phyloP scores from a whole-genome alignment of 2,888 invertebrate species.

The Hoplodrina ambigua region DNA sequence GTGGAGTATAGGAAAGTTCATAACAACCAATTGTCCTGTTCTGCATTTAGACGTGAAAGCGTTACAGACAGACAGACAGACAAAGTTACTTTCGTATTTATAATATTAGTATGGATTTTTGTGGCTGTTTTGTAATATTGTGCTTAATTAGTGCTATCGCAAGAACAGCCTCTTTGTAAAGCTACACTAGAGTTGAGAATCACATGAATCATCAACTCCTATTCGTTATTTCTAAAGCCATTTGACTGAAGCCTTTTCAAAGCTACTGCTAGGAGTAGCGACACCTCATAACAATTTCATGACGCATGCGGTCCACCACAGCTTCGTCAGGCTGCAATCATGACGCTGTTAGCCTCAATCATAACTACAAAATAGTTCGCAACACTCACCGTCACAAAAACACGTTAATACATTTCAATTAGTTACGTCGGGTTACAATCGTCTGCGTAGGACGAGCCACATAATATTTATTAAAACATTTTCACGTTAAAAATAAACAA shows the following conservation, averaged over 20 bases:
- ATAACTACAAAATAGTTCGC: conserved; percentile 1
- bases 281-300: neutral
- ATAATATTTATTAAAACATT: conserved; percentile 18
- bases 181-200: neutral
- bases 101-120: too few species aligned
- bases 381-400: conserved; percentile 6
- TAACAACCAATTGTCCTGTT: neutral
- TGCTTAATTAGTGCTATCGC: too few species aligned
- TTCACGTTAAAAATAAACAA: conserved; percentile 32
- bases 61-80: too few species aligned
- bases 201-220: neutral
- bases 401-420: conserved; percentile 28
- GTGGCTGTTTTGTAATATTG: too few species aligned
- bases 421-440: neutral
- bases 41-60: too few species aligned
- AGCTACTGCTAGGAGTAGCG: neutral
- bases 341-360: conserved; percentile 15
- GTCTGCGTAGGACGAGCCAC: conserved; percentile 20
- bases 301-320: neutral
- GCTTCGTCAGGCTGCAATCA: neutral
- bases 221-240: neutral
- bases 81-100: too few species aligned
- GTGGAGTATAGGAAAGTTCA: neutral
- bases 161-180: neutral
- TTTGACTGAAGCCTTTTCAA: neutral